Evolutionary conservation across 1,140 invertebrate species (phyloP).

Genomic region (Drosophila cardini): DNA sequence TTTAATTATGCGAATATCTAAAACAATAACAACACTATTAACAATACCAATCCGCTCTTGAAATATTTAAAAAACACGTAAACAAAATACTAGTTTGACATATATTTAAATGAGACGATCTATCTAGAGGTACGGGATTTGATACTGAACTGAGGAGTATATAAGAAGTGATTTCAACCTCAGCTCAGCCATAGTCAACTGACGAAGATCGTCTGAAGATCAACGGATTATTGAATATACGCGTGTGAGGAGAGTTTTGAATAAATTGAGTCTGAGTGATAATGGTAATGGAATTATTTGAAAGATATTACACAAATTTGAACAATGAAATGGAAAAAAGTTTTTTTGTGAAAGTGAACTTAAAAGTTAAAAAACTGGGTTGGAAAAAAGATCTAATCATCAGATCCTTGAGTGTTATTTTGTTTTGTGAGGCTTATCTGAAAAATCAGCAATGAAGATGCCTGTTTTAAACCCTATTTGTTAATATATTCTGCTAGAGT

Average conservation of each 20-base stretch:
- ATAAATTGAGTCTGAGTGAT: conserved; percentile 81
- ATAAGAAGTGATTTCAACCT: conserved; percentile 52
- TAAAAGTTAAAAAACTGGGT: neutral
- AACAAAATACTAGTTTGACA: conserved; percentile 84
- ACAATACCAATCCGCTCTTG: conserved; percentile 56
- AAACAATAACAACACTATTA: conserved; percentile 46
- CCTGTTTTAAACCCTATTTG: neutral
- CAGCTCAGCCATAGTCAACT: conserved; percentile 50
- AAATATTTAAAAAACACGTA: conserved; percentile 63
- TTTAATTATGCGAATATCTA: conserved; percentile 58
- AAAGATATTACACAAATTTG: no score
- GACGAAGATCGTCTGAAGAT: conserved; percentile 68
- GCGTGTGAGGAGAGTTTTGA: conserved; percentile 71
- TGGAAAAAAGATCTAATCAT: neutral
- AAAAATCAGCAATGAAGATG: neutral
- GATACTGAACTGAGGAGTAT: conserved; percentile 47
- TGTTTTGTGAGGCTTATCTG: neutral
- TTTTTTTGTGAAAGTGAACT: neutral
- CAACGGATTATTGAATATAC: conserved; percentile 50
- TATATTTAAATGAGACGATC: conserved; percentile 72
- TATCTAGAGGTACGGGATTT: conserved; percentile 66
- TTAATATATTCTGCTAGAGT: no score
- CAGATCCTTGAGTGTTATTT: no score
- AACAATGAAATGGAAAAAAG: neutral
- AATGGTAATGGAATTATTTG: conserved; percentile 59